Conservation (phyloP, 2,888 invertebrate species). For the Patella ulyssiponensis region DNA sequence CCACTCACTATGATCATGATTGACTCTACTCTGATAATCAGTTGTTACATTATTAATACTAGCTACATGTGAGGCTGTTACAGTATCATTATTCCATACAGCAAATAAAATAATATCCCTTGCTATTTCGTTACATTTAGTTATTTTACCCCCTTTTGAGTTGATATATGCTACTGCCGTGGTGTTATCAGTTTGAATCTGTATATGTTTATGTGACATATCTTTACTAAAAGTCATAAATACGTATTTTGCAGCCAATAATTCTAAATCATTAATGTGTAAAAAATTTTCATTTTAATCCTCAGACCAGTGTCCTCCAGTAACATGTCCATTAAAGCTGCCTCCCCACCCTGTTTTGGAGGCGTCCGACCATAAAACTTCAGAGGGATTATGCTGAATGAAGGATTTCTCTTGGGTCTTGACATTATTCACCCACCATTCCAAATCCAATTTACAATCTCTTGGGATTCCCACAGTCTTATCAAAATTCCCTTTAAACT, state of each 20-base stretch:
- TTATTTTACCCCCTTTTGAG: conserved; percentile 5
- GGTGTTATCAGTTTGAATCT: conserved; percentile 14
- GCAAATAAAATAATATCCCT: conserved; percentile 11
- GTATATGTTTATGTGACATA: no score
- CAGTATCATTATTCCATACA: background rate
- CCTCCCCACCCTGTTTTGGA: background rate
- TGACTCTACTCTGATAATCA: conserved; percentile 4
- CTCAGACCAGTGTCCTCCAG: background rate
- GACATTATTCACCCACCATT: conserved; percentile 13
- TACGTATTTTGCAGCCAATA: background rate
- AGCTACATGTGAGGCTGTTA: conserved; percentile 13
- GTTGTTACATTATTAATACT: conserved; percentile 14
- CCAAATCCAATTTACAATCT: background rate
- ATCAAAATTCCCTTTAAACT: conserved; percentile 3
- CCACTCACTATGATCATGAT: conserved; percentile 14
- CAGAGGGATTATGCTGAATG: background rate
- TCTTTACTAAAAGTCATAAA: background rate
- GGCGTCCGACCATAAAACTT: background rate
- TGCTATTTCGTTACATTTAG: conserved; percentile 4
- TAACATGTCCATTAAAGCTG: background rate
- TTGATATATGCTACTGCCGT: background rate
- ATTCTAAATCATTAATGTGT: no score
- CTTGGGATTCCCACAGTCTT: background rate
- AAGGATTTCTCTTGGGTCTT: background rate
- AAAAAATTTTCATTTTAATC: conserved; percentile 12